Evolutionary conservation across 2,113 vertebrate genomes (phyloP).

Genomic region (Cettia cetti): DNA sequence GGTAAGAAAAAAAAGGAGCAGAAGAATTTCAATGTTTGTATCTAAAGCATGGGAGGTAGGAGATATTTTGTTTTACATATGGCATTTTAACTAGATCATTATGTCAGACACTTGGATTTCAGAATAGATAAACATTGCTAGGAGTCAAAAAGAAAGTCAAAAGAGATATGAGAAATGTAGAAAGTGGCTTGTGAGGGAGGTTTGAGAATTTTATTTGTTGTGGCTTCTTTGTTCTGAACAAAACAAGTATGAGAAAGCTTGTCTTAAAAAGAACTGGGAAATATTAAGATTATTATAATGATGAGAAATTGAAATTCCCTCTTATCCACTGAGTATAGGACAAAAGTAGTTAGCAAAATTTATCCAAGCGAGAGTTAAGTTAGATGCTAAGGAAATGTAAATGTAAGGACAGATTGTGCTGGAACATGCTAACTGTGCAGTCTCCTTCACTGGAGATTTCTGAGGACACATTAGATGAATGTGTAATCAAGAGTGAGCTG

Average conservation of each 20-base stretch:
- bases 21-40: neutral
- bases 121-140: neutral
- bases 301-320: neutral
- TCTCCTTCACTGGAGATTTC: slow-evolving; percentile 46
- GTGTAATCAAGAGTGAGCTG: slow-evolving; percentile 50
- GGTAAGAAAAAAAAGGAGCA: neutral
- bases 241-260: neutral
- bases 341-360: neutral
- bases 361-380: slow-evolving; percentile 1
- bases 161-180: neutral
- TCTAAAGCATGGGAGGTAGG: neutral
- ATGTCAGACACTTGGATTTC: neutral
- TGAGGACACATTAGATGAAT: slow-evolving; percentile 41
- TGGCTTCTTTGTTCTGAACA: neutral
- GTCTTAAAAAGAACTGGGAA: neutral
- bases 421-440: slow-evolving; percentile 39
- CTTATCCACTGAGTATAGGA: neutral
- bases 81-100: neutral
- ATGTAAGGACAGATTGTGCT: slow-evolving; percentile 27
- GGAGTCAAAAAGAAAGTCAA: neutral
- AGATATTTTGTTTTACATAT: neutral
- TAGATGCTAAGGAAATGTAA: slow-evolving; percentile 1
- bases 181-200: neutral
- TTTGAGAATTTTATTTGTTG: neutral
- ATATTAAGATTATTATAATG: neutral